These are phyloP conservation scores for Arge pagana DNA, from an alignment of 2,888 invertebrate species.

Conservation along the genomic window DNA sequence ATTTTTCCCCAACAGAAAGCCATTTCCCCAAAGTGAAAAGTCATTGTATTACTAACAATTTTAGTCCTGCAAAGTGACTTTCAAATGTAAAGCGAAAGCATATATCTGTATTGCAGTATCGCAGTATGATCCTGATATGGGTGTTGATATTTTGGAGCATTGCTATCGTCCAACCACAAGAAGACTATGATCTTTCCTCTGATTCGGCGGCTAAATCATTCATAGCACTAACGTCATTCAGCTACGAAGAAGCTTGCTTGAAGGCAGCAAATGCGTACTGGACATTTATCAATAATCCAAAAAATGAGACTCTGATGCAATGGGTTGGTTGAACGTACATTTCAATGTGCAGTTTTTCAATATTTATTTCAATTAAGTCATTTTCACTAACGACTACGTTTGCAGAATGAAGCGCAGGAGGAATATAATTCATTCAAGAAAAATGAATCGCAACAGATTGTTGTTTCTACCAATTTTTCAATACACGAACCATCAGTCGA, in stretches of 20 bases:
- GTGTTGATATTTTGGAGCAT: constrained; percentile 1
- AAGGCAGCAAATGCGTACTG: constrained; percentile 42
- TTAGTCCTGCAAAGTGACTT: neutral
- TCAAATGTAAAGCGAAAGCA: neutral
- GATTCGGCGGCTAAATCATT: constrained; percentile 23
- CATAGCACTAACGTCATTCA: constrained; percentile 40
- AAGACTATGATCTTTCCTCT: neutral
- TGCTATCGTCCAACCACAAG: neutral
- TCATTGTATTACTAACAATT: too few species aligned
- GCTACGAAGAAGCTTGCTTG: constrained; percentile 46
- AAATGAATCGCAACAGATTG: constrained; percentile 29
- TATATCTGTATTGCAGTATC: neutral
- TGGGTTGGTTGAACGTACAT: too few species aligned
- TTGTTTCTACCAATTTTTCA: constrained; percentile 23
- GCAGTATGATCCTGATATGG: constrained; percentile 12
- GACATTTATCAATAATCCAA: constrained; percentile 41
- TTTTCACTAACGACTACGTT: too few species aligned
- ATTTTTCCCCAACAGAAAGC: too few species aligned
- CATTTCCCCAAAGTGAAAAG: too few species aligned
- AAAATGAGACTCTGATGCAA: constrained; percentile 33
- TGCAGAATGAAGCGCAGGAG: constrained; percentile 38
- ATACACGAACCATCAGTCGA: constrained; percentile 23
- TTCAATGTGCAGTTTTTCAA: neutral
- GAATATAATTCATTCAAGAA: constrained; percentile 39
- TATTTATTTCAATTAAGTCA: neutral